Evolutionary conservation across 2,888 invertebrate genomes (phyloP), one percentile per base, ranked within the genome.

Genomic region (Harpagoxenus sublaevis): DNA sequence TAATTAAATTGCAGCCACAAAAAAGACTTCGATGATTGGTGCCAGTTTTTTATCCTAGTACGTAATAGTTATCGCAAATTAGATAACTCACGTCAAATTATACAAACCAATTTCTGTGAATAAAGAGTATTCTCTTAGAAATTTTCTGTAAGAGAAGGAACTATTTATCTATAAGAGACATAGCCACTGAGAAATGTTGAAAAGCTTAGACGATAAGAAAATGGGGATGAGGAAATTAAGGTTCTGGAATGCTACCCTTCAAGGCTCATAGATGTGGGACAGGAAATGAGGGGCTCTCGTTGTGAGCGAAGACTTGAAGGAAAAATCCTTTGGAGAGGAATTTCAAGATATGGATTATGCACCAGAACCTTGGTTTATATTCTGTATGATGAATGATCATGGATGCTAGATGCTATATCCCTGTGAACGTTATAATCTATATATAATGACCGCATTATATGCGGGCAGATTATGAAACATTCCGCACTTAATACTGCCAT

Each of bases 181-280:
- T 55, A 10, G 60, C 48, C 45, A 51, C 48, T 48, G 57, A 81
- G 48, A 28, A 71, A 71, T 81, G 35, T 39, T 62, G 60, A 60
- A 81, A 70, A 81, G 23, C 60, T 62, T 62, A 28, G 60, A 65
- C 12, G 65, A 70, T 71, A 71, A 81, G 71, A 81, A 81, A 81
- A 39, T 48, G 71, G 18, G 48, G 5, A 81, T 81, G 48, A 81
- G 71, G 71, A 81, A 81, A 81, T 81, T 81, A 81, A 70, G 48
- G 39, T 71, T 62, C 70, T 81, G 60, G 12, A 23, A 81, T 70
- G 60, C 70, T 28, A 45, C n/a, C 31, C 42, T 66, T 68, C 55
- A 60, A 62, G 60, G 60, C 28, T 81, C 71, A 81, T 71, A 68
- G 60, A 81, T 60, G 42, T 60, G 42, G 60, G 28, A 48, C 60